Percentiles rank a stretch among this genome's conserved stretches.
Evolutionary conservation across 2,888 invertebrate genomes (phyloP).

Genomic region (Netelia fuscicornis): DNA sequence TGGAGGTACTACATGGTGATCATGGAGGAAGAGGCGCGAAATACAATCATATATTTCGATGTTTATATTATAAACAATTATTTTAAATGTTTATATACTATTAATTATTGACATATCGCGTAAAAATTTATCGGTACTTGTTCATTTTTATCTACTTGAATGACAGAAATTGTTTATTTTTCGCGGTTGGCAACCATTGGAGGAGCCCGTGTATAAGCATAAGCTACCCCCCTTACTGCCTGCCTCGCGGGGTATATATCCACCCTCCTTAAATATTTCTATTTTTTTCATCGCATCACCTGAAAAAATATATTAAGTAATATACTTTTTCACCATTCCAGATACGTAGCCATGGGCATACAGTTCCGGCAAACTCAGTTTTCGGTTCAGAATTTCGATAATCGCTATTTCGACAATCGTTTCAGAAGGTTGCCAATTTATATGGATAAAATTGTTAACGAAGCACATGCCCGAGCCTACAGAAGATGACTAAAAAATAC

Average conservation of each 20-base stretch:
- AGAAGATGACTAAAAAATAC: no score
- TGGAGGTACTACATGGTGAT: conserved; percentile 37
- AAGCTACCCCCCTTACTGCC: conserved; percentile 33
- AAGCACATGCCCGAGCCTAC: no score
- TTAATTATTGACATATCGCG: conserved; percentile 13
- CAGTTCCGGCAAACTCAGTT: no score
- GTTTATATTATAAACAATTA: conserved; percentile 27
- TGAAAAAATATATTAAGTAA: no score
- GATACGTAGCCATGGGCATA: no score
- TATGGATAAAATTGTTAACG: no score
- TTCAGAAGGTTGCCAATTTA: no score
- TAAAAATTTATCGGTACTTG: background rate
- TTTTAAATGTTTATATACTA: conserved; percentile 18
- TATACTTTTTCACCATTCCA: no score
- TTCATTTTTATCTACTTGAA: conserved; percentile 17
- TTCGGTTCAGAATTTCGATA: no score
- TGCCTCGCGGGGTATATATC: conserved; percentile 31
- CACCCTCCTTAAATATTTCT: conserved; percentile 12
- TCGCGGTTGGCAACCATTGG: conserved; percentile 29
- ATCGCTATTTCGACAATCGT: no score
- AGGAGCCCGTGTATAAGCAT: conserved; percentile 47
- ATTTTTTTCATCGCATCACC: no score
- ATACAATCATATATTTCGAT: conserved; percentile 38
- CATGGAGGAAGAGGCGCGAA: conserved; percentile 34
- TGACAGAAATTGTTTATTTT: conserved; percentile 43